These are phyloP conservation scores for Myxocyprinus asiaticus DNA, from an alignment of 2,113 vertebrate genomes.

Conservation along the genomic window DNA sequence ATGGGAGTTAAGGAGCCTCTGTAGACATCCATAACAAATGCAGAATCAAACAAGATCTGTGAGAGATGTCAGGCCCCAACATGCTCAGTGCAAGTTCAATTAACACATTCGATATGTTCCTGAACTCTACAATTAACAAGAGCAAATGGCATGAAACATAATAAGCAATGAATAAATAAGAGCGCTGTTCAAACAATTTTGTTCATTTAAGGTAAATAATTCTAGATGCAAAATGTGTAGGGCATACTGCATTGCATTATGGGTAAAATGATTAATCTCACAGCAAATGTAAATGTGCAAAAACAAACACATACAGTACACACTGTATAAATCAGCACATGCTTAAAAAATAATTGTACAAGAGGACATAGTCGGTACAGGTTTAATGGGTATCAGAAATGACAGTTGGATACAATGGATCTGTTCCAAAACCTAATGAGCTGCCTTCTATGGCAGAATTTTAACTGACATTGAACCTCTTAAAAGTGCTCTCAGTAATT, in stretches of 20 bases:
- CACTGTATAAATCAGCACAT: conserved; percentile 26
- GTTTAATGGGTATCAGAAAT: too few species aligned
- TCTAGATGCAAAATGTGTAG: not conserved
- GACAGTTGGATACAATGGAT: too few species aligned
- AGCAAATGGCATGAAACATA: not conserved
- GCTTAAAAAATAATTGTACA: not conserved
- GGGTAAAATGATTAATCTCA: conserved; percentile 13
- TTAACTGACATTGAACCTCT: too few species aligned
- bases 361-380: too few species aligned
- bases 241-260: conserved; percentile 18
- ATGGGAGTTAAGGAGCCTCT: conserved; percentile 13
- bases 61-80: conserved; percentile 15
- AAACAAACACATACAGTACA: conserved; percentile 22
- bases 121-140: not conserved
- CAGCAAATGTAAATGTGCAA: conserved; percentile 22
- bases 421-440: too few species aligned
- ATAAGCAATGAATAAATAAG: not conserved
- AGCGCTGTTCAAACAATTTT: not conserved
- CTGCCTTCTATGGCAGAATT: too few species aligned
- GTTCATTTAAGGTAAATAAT: not conserved
- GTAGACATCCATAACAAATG: not conserved
- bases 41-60: not conserved
- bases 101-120: conserved; percentile 3
- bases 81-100: conserved; percentile 33
- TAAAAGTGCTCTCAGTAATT: too few species aligned